Evolutionary conservation across 2,113 vertebrate genomes (phyloP).

Genomic region (Myiozetetes cayanensis): DNA sequence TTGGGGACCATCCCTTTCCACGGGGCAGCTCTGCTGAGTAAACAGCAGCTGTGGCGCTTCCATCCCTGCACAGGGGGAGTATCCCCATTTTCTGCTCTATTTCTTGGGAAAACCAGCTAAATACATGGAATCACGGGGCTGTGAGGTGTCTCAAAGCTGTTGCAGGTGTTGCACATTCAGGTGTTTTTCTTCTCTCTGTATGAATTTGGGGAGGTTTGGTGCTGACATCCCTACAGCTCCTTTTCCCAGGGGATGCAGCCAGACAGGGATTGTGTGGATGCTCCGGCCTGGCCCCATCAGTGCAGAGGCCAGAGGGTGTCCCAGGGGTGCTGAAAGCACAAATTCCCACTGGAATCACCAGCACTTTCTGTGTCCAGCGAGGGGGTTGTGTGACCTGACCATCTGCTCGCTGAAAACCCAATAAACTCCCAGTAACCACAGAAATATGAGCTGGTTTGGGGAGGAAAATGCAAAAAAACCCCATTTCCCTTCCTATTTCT

Average conservation of each 20-base stretch:
- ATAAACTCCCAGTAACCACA: rapidly evolving
- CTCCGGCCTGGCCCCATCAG: background rate
- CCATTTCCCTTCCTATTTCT: background rate
- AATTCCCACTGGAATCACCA: background rate
- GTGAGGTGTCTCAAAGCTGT: background rate
- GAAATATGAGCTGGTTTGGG: rapidly evolving
- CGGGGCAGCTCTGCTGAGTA: background rate
- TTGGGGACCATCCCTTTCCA: background rate
- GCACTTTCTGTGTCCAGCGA: rapidly evolving
- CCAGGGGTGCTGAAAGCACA: background rate
- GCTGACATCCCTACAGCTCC: background rate
- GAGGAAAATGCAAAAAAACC: background rate
- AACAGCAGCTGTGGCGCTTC: background rate
- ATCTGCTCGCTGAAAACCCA: background rate
- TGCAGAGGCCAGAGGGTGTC: background rate
- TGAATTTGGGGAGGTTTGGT: background rate
- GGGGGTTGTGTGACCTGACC: background rate
- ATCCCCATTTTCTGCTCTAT: background rate
- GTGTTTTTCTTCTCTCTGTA: background rate
- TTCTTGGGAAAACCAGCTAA: background rate
- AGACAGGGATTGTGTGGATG: rapidly evolving
- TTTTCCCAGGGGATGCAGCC: background rate
- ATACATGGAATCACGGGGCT: rapidly evolving
- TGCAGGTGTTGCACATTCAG: background rate
- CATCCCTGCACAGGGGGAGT: background rate